A percentile compares a stretch with the other conserved stretches of the same genome.
These are phyloP conservation scores for Ophioninae sp. DNA, from an alignment of 2,888 invertebrate genomes.

Conservation along the genomic window DNA sequence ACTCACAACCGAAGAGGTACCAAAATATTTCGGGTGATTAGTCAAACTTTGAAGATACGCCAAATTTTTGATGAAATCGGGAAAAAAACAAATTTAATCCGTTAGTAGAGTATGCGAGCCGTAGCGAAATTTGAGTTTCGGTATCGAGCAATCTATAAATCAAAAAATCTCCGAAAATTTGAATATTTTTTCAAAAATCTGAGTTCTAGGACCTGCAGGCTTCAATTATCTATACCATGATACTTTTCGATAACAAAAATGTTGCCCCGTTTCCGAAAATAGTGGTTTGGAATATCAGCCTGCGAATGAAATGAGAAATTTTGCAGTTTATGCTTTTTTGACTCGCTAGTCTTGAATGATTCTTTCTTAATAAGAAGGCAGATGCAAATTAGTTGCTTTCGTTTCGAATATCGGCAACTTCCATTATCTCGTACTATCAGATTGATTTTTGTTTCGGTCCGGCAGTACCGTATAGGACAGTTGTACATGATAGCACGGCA, in stretches of 20 bases:
- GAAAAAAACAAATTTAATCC: constrained; percentile 8
- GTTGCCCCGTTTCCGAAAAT: not conserved
- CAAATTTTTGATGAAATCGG: constrained; percentile 14
- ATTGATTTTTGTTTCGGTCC: constrained; percentile 66
- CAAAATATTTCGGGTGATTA: constrained; percentile 38
- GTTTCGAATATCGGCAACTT: constrained; percentile 8
- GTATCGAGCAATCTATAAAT: no score
- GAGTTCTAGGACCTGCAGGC: no score
- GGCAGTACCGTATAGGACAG: constrained; percentile 94
- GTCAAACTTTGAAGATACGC: constrained; percentile 11
- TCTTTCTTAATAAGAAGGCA: no score
- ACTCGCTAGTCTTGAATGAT: not conserved
- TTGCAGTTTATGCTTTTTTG: not conserved
- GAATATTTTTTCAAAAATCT: no score
- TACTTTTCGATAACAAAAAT: not conserved
- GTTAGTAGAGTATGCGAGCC: not conserved
- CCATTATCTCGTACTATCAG: constrained; percentile 41
- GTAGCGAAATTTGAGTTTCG: no score
- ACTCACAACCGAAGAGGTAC: constrained; percentile 94
- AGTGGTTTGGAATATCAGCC: not conserved
- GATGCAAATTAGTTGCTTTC: no score
- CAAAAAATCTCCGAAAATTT: no score
- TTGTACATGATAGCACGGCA: constrained; percentile 97
- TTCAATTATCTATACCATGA: no score
- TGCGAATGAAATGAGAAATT: not conserved